A percentile compares a stretch with the other conserved stretches of the same genome.
Evolutionary conservation across 2,113 vertebrate genomes (phyloP).

Genomic region (Podarcis muralis): DNA sequence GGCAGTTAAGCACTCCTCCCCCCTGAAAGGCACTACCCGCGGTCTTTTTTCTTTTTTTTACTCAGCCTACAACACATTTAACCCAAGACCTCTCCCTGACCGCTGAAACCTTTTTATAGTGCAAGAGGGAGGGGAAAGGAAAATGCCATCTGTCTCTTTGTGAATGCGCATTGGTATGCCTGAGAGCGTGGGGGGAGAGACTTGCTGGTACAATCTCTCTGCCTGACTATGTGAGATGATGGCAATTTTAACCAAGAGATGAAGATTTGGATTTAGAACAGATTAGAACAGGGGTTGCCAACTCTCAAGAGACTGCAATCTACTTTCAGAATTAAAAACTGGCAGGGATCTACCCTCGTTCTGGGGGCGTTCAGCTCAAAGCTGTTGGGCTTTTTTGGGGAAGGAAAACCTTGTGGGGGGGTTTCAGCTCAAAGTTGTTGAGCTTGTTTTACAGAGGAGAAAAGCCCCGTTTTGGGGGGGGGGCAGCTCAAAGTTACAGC

Average conservation of each 20-base stretch:
- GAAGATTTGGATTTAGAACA: background rate
- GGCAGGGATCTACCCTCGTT: too few species aligned
- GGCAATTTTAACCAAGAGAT: background rate
- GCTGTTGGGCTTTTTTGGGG: too few species aligned
- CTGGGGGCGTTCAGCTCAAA: too few species aligned
- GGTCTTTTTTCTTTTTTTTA: conserved; percentile 19
- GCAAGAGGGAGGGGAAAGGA: background rate
- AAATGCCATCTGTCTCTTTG: background rate
- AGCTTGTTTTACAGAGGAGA: too few species aligned
- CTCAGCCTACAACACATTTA: conserved; percentile 27
- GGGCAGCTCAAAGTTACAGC: too few species aligned
- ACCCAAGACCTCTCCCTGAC: conserved; percentile 34
- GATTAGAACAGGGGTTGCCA: background rate
- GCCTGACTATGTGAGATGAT: background rate
- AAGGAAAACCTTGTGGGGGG: too few species aligned
- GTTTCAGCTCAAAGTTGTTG: too few species aligned
- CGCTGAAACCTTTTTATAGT: background rate
- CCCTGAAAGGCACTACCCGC: conserved; percentile 7
- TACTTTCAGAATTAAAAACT: too few species aligned
- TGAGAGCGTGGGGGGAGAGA: background rate
- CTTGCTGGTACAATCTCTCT: rapidly evolving
- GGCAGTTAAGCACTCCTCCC: conserved; percentile 18
- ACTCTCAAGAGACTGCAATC: too few species aligned
- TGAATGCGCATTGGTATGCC: background rate
- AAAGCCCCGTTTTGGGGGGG: too few species aligned